Evolutionary conservation across 92 coral and sea anemone genomes (phyloP).

Genomic region (Epizoanthus fatuus): DNA sequence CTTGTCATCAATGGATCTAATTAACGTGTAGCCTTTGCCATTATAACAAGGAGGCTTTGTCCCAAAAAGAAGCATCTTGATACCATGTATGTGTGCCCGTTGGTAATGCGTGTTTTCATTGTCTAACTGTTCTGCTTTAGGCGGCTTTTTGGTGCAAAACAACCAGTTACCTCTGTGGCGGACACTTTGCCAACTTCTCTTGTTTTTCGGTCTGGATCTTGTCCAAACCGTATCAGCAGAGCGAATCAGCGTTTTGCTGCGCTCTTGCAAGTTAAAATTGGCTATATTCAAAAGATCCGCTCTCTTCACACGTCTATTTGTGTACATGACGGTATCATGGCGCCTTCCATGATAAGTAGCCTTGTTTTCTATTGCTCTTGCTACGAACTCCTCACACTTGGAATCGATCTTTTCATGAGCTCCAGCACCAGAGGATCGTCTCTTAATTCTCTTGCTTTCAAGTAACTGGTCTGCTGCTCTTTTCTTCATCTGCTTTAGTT

Average conservation of each 20-base stretch:
- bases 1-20: slow-evolving; percentile 45
- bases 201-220: background rate
- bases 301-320: slow-evolving; percentile 1
- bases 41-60: too few species aligned
- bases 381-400: background rate
- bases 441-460: too few species aligned
- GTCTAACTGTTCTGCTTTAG: slow-evolving; percentile 27
- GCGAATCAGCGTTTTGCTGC: slow-evolving; percentile 34
- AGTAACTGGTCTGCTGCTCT: too few species aligned
- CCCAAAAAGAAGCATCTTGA: slow-evolving; percentile 16
- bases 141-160: slow-evolving; percentile 55
- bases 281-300: slow-evolving; percentile 16
- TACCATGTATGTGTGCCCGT: slow-evolving; percentile 33
- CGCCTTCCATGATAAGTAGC: background rate
- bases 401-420: too few species aligned
- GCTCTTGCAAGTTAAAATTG: slow-evolving; percentile 3
- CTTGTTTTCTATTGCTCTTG: slow-evolving; percentile 3
- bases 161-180: slow-evolving; percentile 36
- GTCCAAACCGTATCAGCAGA: slow-evolving; percentile 37
- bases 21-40: background rate
- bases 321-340: background rate
- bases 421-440: too few species aligned
- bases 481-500: too few species aligned
- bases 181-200: slow-evolving; percentile 17
- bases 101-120: slow-evolving; percentile 52